Evolutionary conservation across 2,797 vertebrate species (phyloP), one percentile per base, ranked within the genome.

Genomic region (Phataginus tricuspis): DNA sequence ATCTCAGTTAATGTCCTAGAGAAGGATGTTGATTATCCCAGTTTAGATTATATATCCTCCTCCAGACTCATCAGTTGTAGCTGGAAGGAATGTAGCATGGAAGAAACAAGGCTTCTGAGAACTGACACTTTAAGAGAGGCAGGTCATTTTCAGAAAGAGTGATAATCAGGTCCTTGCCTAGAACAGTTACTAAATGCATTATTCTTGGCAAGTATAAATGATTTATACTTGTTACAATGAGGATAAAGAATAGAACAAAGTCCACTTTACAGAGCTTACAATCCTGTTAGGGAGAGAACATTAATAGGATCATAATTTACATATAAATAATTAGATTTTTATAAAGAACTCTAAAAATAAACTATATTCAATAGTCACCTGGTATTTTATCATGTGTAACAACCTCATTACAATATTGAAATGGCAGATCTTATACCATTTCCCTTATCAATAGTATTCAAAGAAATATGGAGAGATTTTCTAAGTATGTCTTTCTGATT

Each of bases 281-380:
- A 78, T 25, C 61, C 29, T 89, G 14, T 37, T 89, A 64, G 66
- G 15, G 16, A 79, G 55, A 82, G 23, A 80, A 71, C 49, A 75
- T 85, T 82, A 71, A 59, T 53, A 72, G 63, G 16, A 92, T 63
- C 45, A 86, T 34, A 77, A 86, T 64, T 68, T 77, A 66, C 7
- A 86, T 71, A 29, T n/a, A 66, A 86, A 86, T 66, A 64, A 64
- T 91, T 68, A 78, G 8, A n/a, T n/a, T 90, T 96, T 66, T 39
- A 66, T 88, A 66, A 84, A 90, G 39, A n/a, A 6, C 10, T 84
- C 18, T 94, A 94, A 89, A 85, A 92, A 37, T 68, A 74, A 88
- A 59, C 27, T 75, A 2, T 86, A 71, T n/a, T 27, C n/a, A 78
- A 61, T 49, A 51, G 55, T 92, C 80, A 80, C 31, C 29, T 83